Evolutionary conservation across 2,888 invertebrate genomes (phyloP).

Genomic region (Mallateleia sp.): DNA sequence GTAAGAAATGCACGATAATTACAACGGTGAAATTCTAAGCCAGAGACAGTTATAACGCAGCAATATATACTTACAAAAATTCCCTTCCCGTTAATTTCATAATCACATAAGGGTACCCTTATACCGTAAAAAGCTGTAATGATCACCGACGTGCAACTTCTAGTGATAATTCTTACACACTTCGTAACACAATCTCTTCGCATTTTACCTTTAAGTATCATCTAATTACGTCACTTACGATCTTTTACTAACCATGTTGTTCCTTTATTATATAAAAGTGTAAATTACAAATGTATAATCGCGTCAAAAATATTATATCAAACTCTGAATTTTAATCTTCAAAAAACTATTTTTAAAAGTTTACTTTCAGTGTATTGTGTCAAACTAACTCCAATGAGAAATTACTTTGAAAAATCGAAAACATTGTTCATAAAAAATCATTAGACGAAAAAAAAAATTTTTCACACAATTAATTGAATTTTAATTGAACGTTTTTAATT

Average conservation of each 20-base stretch:
- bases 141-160: conserved; percentile 46
- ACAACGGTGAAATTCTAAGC: conserved; percentile 54
- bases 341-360: no score
- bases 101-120: conserved; percentile 74
- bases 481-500: no score
- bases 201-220: conserved; percentile 17
- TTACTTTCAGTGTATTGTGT: no score
- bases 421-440: no score
- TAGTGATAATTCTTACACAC: conserved; percentile 46
- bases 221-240: conserved; percentile 41
- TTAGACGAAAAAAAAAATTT: no score
- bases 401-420: no score
- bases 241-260: conserved; percentile 9
- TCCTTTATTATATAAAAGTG: conserved; percentile 15
- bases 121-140: conserved; percentile 40
- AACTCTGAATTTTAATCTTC: no score
- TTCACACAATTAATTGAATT: no score
- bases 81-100: conserved; percentile 57
- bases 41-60: conserved; percentile 45
- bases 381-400: no score
- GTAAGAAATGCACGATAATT: conserved; percentile 43
- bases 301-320: no score
- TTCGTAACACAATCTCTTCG: conserved; percentile 40
- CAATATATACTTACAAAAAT: conserved; percentile 70
- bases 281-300: no score